Base-by-base conservation (phyloP, 2,113 vertebrate species). In the Melanerpes formicivorus region DNA sequence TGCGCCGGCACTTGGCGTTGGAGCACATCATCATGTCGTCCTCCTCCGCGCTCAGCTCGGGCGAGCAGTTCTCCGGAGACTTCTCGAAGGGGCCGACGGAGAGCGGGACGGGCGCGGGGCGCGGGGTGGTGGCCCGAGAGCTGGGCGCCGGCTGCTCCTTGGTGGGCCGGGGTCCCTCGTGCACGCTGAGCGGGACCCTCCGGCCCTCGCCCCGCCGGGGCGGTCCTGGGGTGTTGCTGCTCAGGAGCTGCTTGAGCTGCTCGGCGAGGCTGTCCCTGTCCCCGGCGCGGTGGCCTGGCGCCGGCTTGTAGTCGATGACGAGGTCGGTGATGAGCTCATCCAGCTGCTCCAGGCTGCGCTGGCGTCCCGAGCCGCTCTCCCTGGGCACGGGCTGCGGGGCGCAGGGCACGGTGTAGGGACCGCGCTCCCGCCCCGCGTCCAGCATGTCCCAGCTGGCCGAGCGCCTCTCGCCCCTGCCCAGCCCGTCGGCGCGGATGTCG, bases 11-110 rank as follows among this genome's bases (percentile, higher is more conserved):
- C 90, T 98, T 99, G 91, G 98, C 98, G 22, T 99, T 99, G 56
- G 99, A 98, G 89, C 99, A 99, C 80, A 98, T 98, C 98, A 99
- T 98, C 55, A 98, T 98, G 96, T 99, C 99, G 1, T 99, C 98
- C 73, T 99, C 99, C 62, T 99, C 99, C 0, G 98, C 98, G 34
- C 98, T 99, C 87, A 98, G 98, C 80, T 99, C 99, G 0, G 98
- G 98, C 1, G 99, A 99, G 85, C 97, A 97, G 65, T 98, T 98
- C 32, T 98, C 98, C 2, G 96, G 95, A 0, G 91, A 93, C 54
- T 95, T 97, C 84, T 97, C 96, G 0, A 96, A 95, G 52, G 91
- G 71, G 46, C 90, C 11, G 0, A 79, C 11, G 4, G 92, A 55
- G 0, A 23, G 72, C 0, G 90, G 67, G 66, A 75, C 26, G 0